Evolutionary conservation across 64 coral and sea anemone species (phyloP), one percentile per base, ranked within the genome.

Genomic region (Montipora capricornis): DNA sequence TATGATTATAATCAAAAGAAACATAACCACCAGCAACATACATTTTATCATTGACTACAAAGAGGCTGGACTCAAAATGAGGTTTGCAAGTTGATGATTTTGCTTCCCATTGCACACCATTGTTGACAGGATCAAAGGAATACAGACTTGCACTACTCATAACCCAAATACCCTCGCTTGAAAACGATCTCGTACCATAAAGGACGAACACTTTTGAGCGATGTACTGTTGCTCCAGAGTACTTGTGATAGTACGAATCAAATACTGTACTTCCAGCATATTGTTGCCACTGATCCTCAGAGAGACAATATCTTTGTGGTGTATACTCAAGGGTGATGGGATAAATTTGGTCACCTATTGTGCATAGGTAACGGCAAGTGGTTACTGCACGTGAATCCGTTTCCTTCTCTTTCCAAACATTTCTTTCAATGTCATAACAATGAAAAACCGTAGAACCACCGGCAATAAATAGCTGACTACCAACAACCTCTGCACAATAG

Each of bases 61-160:
- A 86, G 5, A 86, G 82, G 50, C 82, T 71, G 47, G 82, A 86
- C n/a, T 8, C 82, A 86, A 86, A 86, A 9, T 86, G 82, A 19
- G 82, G 82, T 1, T 12, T 0, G 6, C 47, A 15, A 6, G 82
- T 86, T 71, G 82, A 86, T 3, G 64, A 15, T 49, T 51, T 70
- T 2, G 51, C 7, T 50, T 70, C 9, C 82, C 82, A 86, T 19
- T 5, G n/a, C n/a, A n/a, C n/a, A n/a, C n/a, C 8, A 70, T 86
- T 73, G 2, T 48, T 50, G 7, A 20, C 20, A 12, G 66, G 62
- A 46, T 86, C 82, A 86, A 86, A 73, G 37, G 37, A 68, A n/a
- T n/a, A 48, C 49, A 44, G 49, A 7, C 3, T 5, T 45, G 80
- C 74, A 46, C 29, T 76, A 5, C 1, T 0, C 14, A 46, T 44